phyloP scores from a whole-genome alignment of 1,140 invertebrate species.

The Neodiprion fabricii region DNA sequence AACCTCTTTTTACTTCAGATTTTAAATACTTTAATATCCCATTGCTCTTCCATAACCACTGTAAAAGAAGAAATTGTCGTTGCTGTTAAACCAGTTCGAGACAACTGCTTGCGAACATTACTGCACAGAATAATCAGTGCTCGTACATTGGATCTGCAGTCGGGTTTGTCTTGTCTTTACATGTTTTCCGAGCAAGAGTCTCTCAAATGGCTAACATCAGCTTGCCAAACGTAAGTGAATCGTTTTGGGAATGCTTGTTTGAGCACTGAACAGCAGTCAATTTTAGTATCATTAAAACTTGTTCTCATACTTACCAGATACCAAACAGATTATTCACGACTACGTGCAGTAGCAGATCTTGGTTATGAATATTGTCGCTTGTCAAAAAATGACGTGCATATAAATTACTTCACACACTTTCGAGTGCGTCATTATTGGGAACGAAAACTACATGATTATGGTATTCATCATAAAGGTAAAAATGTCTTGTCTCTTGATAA shows the following conservation, averaged over 20 bases:
- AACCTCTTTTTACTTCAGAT: slow-evolving; percentile 42
- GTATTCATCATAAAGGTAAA: slow-evolving; percentile 42
- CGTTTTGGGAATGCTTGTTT: slow-evolving; percentile 3
- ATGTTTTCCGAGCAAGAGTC: slow-evolving; percentile 36
- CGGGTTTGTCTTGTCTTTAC: slow-evolving; percentile 46
- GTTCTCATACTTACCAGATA: slow-evolving; percentile 21
- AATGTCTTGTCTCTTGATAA: background rate
- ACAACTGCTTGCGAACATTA: background rate
- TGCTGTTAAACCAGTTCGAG: background rate
- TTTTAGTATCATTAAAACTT: too few species aligned
- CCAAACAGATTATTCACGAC: slow-evolving; percentile 33
- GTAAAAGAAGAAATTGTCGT: slow-evolving; percentile 5
- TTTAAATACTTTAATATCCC: slow-evolving; percentile 37
- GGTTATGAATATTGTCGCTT: slow-evolving; percentile 45
- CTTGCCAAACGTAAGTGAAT: slow-evolving; percentile 34
- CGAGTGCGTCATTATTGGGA: slow-evolving; percentile 46
- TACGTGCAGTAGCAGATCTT: slow-evolving; percentile 39
- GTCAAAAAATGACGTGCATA: slow-evolving; percentile 27
- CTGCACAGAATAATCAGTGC: slow-evolving; percentile 38
- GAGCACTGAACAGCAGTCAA: background rate
- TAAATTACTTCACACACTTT: slow-evolving; percentile 29
- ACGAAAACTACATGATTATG: slow-evolving; percentile 38
- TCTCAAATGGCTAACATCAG: slow-evolving; percentile 32
- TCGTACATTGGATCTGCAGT: slow-evolving; percentile 41
- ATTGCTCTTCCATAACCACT: slow-evolving; percentile 18